Conservation (phyloP, 2,888 invertebrate genomes). For the Drosophila austrosaltans region DNA sequence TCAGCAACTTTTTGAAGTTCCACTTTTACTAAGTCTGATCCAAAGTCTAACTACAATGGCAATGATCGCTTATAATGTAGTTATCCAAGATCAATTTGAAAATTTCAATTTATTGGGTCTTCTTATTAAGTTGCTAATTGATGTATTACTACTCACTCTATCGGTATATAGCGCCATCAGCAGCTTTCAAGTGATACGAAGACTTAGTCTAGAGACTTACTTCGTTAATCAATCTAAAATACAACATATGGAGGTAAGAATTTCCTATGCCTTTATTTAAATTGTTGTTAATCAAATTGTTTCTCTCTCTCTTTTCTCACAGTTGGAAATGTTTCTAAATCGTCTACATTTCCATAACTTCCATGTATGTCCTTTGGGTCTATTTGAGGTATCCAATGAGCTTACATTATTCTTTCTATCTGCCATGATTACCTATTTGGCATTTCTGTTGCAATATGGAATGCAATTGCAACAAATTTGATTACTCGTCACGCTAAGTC, state of each 20-base stretch:
- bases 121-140: conserved; percentile 30
- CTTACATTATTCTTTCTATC: conserved; percentile 65
- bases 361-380: conserved; percentile 57
- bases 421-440: conserved; percentile 63
- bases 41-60: conserved; percentile 31
- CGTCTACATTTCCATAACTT: conserved; percentile 60
- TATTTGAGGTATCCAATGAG: conserved; percentile 72
- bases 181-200: conserved; percentile 42
- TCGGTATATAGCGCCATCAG: conserved; percentile 51
- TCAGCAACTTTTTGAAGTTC: conserved; percentile 43
- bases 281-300: too few relatives aligned
- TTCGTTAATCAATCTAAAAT: conserved; percentile 41
- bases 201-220: conserved; percentile 60
- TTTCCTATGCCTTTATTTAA: too few relatives aligned
- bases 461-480: conserved; percentile 36
- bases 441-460: background rate
- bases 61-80: conserved; percentile 35
- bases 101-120: conserved; percentile 33
- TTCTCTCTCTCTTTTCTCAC: background rate
- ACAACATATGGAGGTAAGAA: conserved; percentile 52
- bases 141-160: conserved; percentile 62
- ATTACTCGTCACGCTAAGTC: conserved; percentile 59
- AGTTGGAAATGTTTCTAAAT: conserved; percentile 68
- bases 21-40: conserved; percentile 27
- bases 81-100: conserved; percentile 1